Conservation (phyloP, 2,113 vertebrate species). For the Clarias magur region DNA sequence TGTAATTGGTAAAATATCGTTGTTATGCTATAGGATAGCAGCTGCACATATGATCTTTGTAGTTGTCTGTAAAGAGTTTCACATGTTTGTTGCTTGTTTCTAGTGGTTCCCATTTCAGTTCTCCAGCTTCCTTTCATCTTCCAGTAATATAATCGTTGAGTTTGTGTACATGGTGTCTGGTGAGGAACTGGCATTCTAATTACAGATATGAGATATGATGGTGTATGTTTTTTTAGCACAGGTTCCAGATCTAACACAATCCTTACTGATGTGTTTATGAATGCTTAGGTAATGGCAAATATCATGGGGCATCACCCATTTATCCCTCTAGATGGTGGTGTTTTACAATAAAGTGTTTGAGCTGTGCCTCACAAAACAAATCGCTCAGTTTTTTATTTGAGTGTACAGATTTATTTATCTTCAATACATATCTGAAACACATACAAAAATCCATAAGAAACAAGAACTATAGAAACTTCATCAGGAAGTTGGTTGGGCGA, state of each 20-base stretch:
- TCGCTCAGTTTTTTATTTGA: background rate
- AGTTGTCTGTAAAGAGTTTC: background rate
- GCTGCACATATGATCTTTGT: background rate
- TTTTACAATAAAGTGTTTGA: background rate
- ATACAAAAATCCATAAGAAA: slow-evolving; percentile 54
- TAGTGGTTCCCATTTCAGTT: background rate
- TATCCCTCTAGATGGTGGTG: background rate
- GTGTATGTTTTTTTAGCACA: too few species aligned
- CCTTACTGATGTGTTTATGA: background rate
- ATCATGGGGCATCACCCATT: background rate
- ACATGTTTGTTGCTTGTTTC: background rate
- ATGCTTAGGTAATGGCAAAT: background rate
- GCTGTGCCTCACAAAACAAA: background rate
- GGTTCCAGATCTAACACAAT: background rate
- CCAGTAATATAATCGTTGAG: background rate
- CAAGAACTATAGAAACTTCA: slow-evolving; percentile 18
- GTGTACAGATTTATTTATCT: slow-evolving; percentile 44
- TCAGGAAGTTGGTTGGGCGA: background rate
- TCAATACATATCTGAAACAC: slow-evolving; percentile 38
- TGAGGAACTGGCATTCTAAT: background rate
- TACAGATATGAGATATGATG: background rate
- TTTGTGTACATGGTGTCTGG: background rate
- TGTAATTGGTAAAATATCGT: background rate
- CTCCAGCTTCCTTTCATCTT: background rate
- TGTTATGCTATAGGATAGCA: background rate